These are phyloP conservation scores for Lepidurus apus DNA, from an alignment of 1,140 invertebrate genomes.

Conservation along the genomic window DNA sequence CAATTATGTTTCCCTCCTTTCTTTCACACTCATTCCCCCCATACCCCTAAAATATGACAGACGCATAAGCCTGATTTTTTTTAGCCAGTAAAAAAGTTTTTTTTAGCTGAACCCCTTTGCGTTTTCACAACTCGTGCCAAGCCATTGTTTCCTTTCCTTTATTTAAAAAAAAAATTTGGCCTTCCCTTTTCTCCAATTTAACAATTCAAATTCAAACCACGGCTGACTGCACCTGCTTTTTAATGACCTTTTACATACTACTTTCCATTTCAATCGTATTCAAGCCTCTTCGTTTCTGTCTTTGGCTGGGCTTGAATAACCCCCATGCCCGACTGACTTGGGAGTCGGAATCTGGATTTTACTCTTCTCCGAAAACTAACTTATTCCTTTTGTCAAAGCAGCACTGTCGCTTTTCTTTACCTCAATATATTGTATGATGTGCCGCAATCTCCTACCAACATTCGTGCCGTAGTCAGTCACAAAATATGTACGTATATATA, in stretches of 20 bases:
- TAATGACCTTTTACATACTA: conserved; percentile 20
- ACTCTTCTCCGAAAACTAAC: background rate
- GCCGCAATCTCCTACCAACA: too few species aligned
- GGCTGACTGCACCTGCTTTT: conserved; percentile 8
- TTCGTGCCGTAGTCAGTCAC: too few species aligned
- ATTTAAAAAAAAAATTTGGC: background rate
- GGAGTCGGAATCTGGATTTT: background rate
- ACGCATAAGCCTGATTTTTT: background rate
- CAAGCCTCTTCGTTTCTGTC: background rate
- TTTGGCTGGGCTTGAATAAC: too few species aligned
- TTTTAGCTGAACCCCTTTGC: background rate
- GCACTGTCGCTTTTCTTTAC: background rate
- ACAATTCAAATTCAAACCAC: conserved; percentile 19
- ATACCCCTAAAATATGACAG: too few species aligned
- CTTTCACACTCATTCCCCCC: too few species aligned
- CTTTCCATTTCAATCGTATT: conserved; percentile 22
- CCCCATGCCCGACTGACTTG: too few species aligned
- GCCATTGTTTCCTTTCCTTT: background rate
- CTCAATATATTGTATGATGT: too few species aligned
- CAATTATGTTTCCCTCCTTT: too few species aligned
- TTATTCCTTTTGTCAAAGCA: background rate
- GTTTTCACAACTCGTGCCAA: background rate
- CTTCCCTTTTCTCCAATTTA: background rate
- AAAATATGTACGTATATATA: too few species aligned
- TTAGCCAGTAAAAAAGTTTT: background rate